A percentile compares a stretch with the other conserved stretches of the same genome.
Conservation (phyloP, 2,888 invertebrate species). For the Brenthis hecate region DNA sequence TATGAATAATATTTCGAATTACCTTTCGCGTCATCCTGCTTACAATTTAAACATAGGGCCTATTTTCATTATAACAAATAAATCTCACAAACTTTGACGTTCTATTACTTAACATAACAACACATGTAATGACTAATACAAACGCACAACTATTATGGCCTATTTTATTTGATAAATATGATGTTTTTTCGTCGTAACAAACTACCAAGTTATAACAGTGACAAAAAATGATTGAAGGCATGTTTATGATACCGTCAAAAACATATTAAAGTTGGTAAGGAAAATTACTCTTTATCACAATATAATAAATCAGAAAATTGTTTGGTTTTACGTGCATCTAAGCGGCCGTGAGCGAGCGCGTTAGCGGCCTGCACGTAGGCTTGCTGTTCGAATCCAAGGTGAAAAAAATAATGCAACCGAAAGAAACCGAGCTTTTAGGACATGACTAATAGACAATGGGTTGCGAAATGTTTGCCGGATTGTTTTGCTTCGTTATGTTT, state of each 20-base stretch:
- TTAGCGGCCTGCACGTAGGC: conserved; percentile 68
- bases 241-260: conserved; percentile 39
- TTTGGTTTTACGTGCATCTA: conserved; percentile 51
- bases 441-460: conserved; percentile 74
- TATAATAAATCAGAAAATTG: conserved; percentile 28
- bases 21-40: conserved; percentile 13
- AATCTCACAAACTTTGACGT: no score
- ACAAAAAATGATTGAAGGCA: conserved; percentile 37
- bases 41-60: no score
- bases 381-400: conserved; percentile 44
- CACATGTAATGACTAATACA: background rate
- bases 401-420: conserved; percentile 64
- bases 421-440: conserved; percentile 57
- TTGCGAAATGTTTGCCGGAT: conserved; percentile 49
- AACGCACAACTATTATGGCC: conserved; percentile 22
- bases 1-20: conserved; percentile 26
- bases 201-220: conserved; percentile 43
- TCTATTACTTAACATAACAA: background rate
- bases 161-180: conserved; percentile 31
- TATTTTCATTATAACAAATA: no score
- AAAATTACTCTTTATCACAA: conserved; percentile 5
- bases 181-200: conserved; percentile 48
- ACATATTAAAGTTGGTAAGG: conserved; percentile 2
- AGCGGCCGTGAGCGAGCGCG: conserved; percentile 70
- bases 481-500: conserved; percentile 20